Evolutionary conservation across 2,797 vertebrate species (phyloP).

Genomic region (Enteromius anoplus): DNA sequence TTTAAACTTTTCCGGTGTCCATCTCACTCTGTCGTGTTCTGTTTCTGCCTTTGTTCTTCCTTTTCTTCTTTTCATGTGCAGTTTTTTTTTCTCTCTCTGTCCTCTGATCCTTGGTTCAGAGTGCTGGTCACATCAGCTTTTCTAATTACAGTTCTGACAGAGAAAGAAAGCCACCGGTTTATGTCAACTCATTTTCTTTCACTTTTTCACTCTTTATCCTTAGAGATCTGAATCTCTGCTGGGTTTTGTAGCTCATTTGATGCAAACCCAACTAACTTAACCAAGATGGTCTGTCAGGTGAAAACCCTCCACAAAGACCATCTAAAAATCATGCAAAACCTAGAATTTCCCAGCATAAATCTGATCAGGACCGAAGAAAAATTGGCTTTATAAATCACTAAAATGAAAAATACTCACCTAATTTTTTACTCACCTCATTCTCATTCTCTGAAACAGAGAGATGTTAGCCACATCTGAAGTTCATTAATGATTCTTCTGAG

Average conservation of each 20-base stretch:
- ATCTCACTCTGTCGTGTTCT: slow-evolving; percentile 8
- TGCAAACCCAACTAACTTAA: background rate
- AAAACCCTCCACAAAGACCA: background rate
- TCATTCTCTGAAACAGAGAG: background rate
- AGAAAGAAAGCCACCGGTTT: slow-evolving; percentile 29
- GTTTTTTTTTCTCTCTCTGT: background rate
- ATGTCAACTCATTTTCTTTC: slow-evolving; percentile 3
- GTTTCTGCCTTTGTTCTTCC: slow-evolving; percentile 1
- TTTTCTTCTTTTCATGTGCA: background rate
- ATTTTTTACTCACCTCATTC: background rate
- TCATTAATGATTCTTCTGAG: slow-evolving; percentile 1
- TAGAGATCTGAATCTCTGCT: background rate
- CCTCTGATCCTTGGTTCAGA: slow-evolving; percentile 22
- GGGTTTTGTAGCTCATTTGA: background rate
- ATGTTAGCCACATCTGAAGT: background rate
- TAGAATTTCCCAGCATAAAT: background rate
- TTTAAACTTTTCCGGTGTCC: slow-evolving; percentile 14
- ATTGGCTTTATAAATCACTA: background rate
- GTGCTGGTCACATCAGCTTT: slow-evolving; percentile 18
- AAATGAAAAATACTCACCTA: background rate
- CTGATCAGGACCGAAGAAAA: background rate
- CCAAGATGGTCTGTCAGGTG: background rate
- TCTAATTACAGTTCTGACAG: slow-evolving; percentile 31
- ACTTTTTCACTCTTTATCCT: slow-evolving; percentile 14
- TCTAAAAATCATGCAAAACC: background rate